These are phyloP conservation scores for Porphyrio hochstetteri DNA, from an alignment of 2,113 vertebrate genomes.

Conservation along the genomic window DNA sequence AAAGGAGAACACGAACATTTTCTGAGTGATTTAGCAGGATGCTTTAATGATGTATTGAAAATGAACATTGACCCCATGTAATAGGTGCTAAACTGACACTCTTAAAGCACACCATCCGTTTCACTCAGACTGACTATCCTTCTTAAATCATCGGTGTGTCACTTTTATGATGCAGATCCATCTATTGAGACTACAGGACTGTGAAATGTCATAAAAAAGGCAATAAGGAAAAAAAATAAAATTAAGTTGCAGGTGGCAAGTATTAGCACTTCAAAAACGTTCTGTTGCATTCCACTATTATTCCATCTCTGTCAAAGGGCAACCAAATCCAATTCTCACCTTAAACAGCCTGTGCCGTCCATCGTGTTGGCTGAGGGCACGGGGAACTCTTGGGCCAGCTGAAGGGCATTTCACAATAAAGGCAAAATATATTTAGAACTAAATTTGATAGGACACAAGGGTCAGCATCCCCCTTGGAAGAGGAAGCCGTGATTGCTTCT, in stretches of 20 bases:
- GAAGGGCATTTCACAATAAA: slow-evolving; percentile 37
- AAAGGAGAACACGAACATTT: slow-evolving; percentile 52
- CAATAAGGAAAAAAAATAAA: slow-evolving; percentile 74
- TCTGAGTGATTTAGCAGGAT: slow-evolving; percentile 73
- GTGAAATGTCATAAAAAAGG: slow-evolving; percentile 77
- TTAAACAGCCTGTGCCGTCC: not conserved
- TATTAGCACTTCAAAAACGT: slow-evolving; percentile 75
- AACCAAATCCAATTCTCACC: slow-evolving; percentile 42
- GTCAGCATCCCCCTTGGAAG: not conserved
- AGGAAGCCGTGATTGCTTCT: not conserved
- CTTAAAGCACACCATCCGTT: slow-evolving; percentile 73
- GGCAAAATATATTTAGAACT: slow-evolving; percentile 29
- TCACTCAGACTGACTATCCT: slow-evolving; percentile 60
- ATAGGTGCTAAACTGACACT: slow-evolving; percentile 76
- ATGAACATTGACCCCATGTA: slow-evolving; percentile 78
- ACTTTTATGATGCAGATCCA: slow-evolving; percentile 73
- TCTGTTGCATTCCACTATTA: slow-evolving; percentile 43
- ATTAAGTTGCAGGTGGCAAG: slow-evolving; percentile 69
- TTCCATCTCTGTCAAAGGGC: slow-evolving; percentile 67
- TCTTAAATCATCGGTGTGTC: slow-evolving; percentile 74
- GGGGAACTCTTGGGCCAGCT: not conserved
- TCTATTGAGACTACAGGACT: slow-evolving; percentile 70
- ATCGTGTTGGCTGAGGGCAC: not conserved
- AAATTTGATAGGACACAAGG: slow-evolving; percentile 29
- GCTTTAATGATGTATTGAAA: slow-evolving; percentile 76